phyloP scores from a whole-genome alignment of 1,140 invertebrate species.

The Anagrus nilaparvatae region DNA sequence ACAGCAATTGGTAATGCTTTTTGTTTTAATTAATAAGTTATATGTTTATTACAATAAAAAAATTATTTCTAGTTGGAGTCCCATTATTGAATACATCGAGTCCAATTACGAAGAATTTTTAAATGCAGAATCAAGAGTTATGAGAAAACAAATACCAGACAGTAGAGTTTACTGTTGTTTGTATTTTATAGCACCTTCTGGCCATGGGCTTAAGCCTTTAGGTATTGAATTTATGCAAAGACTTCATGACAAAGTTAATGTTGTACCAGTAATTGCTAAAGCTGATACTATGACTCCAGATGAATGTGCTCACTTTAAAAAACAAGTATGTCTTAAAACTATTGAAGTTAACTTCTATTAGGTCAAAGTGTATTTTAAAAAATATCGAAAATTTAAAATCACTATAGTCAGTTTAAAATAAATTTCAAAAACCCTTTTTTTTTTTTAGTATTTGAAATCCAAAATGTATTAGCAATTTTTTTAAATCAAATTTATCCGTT shows the following conservation, averaged over 20 bases:
- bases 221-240: conserved; percentile 99
- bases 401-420: no score
- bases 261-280: conserved; percentile 97
- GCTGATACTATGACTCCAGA: conserved; percentile 97
- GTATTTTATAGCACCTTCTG: conserved; percentile 96
- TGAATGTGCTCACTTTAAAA: conserved; percentile 92
- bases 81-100: conserved; percentile 95
- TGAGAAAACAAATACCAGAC: conserved; percentile 70
- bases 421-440: no score
- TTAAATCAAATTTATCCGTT: no score
- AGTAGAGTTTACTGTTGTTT: conserved; percentile 97
- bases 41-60: no score
- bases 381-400: no score
- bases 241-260: conserved; percentile 97
- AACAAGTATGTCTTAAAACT: conserved; percentile 72
- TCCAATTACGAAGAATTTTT: conserved; percentile 93
- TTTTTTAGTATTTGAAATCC: no score
- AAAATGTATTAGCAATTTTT: no score
- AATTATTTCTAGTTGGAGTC: conserved; percentile 99
- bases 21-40: no score
- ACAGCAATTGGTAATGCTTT: conserved; percentile 91
- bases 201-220: conserved; percentile 91
- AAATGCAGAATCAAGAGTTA: conserved; percentile 82
- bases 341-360: no score
- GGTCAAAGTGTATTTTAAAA: no score